Conservation (phyloP, 2,888 invertebrate genomes). For the Drosophila prostipennis region DNA sequence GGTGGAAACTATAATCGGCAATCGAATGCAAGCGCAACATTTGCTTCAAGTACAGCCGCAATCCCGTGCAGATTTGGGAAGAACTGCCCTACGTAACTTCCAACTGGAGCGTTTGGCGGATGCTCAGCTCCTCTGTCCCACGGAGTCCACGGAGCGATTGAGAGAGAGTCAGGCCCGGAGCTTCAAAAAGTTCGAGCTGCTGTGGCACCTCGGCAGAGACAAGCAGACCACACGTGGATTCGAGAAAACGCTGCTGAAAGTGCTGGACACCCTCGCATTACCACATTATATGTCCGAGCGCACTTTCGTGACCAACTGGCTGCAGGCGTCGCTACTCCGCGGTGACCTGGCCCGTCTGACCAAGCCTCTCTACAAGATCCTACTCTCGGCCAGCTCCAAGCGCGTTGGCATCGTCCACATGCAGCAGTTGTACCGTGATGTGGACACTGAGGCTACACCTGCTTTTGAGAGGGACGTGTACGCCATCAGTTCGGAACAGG, state of each 20-base stretch:
- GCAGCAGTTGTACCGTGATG: constrained; percentile 86
- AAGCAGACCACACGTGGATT: constrained; percentile 85
- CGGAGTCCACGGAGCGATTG: constrained; percentile 74
- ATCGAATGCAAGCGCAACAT: constrained; percentile 82
- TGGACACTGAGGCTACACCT: constrained; percentile 65
- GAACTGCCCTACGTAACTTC: constrained; percentile 73
- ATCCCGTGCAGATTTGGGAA: constrained; percentile 15
- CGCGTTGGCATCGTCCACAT: constrained; percentile 92
- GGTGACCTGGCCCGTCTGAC: constrained; percentile 92
- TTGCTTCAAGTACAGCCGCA: constrained; percentile 70
- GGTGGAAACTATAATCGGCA: constrained; percentile 90
- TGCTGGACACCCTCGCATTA: constrained; percentile 84
- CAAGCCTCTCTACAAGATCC: constrained; percentile 90
- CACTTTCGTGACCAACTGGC: constrained; percentile 90
- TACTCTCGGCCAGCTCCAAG: constrained; percentile 91
- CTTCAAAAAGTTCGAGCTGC: constrained; percentile 84
- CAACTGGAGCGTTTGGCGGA: constrained; percentile 81
- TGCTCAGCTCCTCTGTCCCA: constrained; percentile 82
- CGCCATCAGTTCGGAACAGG: constrained; percentile 92
- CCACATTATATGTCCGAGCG: constrained; percentile 83
- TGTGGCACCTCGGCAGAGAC: constrained; percentile 92
- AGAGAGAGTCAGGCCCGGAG: constrained; percentile 83
- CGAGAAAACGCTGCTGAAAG: constrained; percentile 89
- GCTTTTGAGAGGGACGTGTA: constrained; percentile 87
- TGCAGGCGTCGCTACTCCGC: constrained; percentile 89